Evolutionary conservation across 2,888 invertebrate genomes (phyloP).

Genomic region (Apotomis capreana): DNA sequence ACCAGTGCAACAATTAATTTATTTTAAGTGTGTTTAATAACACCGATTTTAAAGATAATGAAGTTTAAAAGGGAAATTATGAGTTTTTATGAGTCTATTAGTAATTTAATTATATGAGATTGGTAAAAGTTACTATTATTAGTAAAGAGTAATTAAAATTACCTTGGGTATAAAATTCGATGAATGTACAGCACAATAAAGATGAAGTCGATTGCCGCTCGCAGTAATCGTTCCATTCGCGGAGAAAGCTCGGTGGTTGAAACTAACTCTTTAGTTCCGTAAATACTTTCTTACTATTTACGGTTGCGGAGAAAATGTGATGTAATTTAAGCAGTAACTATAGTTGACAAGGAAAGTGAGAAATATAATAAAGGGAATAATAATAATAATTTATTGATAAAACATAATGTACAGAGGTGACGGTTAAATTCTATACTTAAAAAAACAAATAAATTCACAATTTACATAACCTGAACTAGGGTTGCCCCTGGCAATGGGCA

Average conservation of each 20-base stretch:
- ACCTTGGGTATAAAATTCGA: slow-evolving; percentile 4
- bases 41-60: neutral
- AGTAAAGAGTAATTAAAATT: neutral
- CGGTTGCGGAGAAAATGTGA: neutral
- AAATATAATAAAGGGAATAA: no score
- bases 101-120: neutral
- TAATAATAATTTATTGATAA: no score
- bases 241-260: slow-evolving; percentile 16
- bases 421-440: no score
- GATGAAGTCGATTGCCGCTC: neutral
- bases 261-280: neutral
- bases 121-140: neutral
- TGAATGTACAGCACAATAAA: slow-evolving; percentile 17
- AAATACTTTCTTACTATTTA: neutral
- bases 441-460: no score
- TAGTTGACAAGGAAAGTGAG: neutral
- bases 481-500: no score
- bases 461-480: no score
- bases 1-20: no score
- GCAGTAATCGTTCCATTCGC: slow-evolving; percentile 16
- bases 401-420: no score
- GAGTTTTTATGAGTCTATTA: neutral
- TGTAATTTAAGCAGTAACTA: neutral
- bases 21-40: no score
- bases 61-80: slow-evolving; percentile 1